Conservation (phyloP, 2,797 vertebrate genomes). For the Phoxinus dragarum region DNA sequence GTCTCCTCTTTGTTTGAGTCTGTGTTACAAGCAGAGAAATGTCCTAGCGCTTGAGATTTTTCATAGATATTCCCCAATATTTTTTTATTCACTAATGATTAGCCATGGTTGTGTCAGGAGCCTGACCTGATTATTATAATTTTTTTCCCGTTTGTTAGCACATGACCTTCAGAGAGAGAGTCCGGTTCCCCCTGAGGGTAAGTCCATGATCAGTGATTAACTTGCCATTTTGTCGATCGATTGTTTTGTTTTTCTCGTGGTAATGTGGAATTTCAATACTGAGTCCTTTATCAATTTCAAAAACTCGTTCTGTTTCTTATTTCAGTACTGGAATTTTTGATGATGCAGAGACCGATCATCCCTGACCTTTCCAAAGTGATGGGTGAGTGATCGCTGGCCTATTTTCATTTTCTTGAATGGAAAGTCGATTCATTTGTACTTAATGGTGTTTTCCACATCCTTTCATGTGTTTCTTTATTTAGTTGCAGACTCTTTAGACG, state of each 20-base stretch:
- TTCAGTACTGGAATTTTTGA: neutral
- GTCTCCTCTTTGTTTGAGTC: no score
- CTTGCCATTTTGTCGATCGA: neutral
- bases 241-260: neutral
- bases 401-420: neutral
- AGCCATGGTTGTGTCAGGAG: neutral
- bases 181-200: neutral
- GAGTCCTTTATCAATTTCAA: neutral
- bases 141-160: neutral
- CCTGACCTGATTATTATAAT: neutral
- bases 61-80: neutral
- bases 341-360: neutral
- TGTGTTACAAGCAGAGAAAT: no score
- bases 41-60: no score
- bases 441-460: neutral
- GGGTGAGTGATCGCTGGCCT: neutral
- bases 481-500: neutral
- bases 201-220: neutral
- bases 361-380: neutral
- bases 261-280: neutral
- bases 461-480: slow-evolving; percentile 8
- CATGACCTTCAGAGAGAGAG: neutral
- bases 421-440: neutral
- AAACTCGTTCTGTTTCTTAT: neutral
- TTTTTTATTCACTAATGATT: neutral